phyloP scores from a whole-genome alignment of 2,113 vertebrate species.

The Irena cyanogastra region DNA sequence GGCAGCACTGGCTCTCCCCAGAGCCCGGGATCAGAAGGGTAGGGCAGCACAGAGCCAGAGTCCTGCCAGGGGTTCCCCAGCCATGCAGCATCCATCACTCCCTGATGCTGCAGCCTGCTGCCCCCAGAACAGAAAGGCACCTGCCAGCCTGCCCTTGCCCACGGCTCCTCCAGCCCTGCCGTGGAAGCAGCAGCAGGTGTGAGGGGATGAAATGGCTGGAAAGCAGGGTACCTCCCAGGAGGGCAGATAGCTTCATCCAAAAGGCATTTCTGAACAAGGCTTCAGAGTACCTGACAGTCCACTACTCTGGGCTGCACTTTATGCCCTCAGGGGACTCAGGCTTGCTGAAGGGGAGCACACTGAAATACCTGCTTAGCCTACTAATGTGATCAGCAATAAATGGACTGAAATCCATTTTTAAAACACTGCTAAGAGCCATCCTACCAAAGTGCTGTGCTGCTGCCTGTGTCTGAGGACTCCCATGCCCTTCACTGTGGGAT shows the following conservation, averaged over 20 bases:
- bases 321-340: not conserved
- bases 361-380: not conserved
- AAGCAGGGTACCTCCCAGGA: not conserved
- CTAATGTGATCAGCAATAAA: not conserved
- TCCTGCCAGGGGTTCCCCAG: not conserved
- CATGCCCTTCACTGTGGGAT: not conserved
- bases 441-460: not conserved
- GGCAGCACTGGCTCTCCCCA: not conserved
- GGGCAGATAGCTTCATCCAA: not conserved
- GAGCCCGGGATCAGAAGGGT: rapidly evolving
- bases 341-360: not conserved
- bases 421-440: not conserved
- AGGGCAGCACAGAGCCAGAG: not conserved
- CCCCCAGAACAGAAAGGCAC: not conserved
- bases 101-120: not conserved
- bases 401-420: not conserved
- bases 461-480: not conserved
- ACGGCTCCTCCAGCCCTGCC: rapidly evolving
- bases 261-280: not conserved
- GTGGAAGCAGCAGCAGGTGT: not conserved
- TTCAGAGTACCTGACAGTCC: not conserved
- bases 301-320: not conserved
- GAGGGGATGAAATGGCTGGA: not conserved
- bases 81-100: not conserved
- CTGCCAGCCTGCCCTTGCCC: not conserved